phyloP scores from a whole-genome alignment of 2,888 invertebrate genomes.

The Timema cristinae region DNA sequence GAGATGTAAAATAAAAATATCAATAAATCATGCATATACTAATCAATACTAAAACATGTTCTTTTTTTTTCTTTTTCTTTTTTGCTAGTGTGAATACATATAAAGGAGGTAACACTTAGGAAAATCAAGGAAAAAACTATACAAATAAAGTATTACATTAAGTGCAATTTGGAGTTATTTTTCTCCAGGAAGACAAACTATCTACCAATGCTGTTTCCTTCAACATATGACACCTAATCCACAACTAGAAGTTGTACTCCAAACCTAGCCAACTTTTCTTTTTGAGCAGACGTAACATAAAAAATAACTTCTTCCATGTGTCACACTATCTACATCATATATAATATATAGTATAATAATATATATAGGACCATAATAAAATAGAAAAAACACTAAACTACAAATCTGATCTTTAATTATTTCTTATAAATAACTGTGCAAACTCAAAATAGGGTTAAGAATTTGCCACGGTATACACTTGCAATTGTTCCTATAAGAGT shows the following conservation, averaged over 20 bases:
- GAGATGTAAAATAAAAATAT: no score
- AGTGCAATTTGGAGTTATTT: slow-evolving; percentile 17
- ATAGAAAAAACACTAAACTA: slow-evolving; percentile 38
- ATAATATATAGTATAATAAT: slow-evolving; percentile 37
- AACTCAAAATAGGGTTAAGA: slow-evolving; percentile 31
- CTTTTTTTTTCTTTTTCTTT: no score
- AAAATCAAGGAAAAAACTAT: no score
- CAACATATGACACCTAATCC: slow-evolving; percentile 23
- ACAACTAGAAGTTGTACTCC: slow-evolving; percentile 6
- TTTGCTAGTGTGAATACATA: no score
- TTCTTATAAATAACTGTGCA: slow-evolving; percentile 32
- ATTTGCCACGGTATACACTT: slow-evolving; percentile 34
- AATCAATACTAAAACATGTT: no score
- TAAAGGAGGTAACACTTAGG: no score
- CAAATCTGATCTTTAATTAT: slow-evolving; percentile 31
- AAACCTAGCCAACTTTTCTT: slow-evolving; percentile 17
- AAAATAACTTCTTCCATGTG: slow-evolving; percentile 36
- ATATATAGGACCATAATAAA: slow-evolving; percentile 40
- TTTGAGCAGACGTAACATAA: slow-evolving; percentile 39
- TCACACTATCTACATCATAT: slow-evolving; percentile 37
- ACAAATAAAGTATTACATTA: slow-evolving; percentile 22
- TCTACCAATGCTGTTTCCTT: neutral
- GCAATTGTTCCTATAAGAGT: slow-evolving; percentile 30
- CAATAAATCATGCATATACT: no score
- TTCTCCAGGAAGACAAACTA: slow-evolving; percentile 29